A percentile compares a stretch with the other conserved stretches of the same genome.
These are phyloP conservation scores for Calcarius lapponicus DNA, from an alignment of 2,797 vertebrate genomes.

Conservation along the genomic window DNA sequence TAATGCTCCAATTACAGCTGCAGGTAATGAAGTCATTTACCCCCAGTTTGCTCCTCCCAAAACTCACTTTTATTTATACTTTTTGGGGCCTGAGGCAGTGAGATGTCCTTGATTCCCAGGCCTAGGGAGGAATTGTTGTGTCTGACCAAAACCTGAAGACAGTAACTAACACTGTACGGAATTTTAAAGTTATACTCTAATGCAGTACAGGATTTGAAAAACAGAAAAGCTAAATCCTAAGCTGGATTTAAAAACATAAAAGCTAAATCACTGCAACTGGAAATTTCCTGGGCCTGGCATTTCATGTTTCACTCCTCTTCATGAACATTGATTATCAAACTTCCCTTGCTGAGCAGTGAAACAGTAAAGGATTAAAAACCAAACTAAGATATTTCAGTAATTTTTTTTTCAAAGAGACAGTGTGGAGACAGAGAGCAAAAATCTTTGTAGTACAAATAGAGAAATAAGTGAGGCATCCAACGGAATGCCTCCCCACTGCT, in stretches of 20 bases:
- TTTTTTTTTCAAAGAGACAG: neutral
- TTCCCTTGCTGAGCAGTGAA: neutral
- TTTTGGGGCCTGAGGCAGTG: no score
- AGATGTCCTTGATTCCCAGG: no score
- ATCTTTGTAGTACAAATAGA: neutral
- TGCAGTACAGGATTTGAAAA: neutral
- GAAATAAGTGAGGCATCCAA: neutral
- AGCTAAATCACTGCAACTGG: neutral
- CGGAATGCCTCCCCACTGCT: neutral
- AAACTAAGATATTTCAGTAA: neutral
- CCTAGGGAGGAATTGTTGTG: neutral
- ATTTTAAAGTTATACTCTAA: neutral
- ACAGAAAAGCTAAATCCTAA: neutral
- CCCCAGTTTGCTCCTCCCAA: neutral
- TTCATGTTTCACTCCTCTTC: neutral
- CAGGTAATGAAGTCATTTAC: neutral
- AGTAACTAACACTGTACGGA: neutral
- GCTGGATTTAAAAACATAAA: neutral
- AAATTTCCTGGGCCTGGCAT: neutral
- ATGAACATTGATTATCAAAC: neutral
- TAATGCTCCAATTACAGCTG: no score
- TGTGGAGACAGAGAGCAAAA: neutral
- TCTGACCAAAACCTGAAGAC: neutral
- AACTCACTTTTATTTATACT: fast-evolving
- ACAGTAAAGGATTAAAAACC: neutral